phyloP scores from a whole-genome alignment of 2,888 invertebrate species.

The Anoncus sp. region DNA sequence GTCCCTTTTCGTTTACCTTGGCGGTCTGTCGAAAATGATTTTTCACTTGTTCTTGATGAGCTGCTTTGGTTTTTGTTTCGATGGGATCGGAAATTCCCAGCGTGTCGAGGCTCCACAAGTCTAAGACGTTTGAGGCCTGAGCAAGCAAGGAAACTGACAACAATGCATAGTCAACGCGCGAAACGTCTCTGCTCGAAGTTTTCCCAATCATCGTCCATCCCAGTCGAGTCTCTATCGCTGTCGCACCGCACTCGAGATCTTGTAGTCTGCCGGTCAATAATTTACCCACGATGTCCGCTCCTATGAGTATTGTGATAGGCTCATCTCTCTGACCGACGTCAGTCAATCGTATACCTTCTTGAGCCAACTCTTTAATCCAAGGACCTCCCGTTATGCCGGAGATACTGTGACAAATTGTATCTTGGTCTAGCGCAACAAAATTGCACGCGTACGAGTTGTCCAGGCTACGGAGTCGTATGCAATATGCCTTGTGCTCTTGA shows the following conservation, averaged over 20 bases:
- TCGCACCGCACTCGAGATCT: conserved; percentile 66
- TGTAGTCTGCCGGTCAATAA: conserved; percentile 65
- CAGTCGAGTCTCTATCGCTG: too few relatives aligned
- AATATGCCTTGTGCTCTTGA: too few relatives aligned
- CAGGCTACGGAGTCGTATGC: conserved; percentile 45
- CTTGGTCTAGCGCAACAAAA: conserved; percentile 63
- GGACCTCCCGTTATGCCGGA: conserved; percentile 3
- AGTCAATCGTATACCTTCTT: conserved; percentile 39
- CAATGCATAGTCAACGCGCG: too few relatives aligned
- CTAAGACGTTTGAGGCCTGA: conserved; percentile 67
- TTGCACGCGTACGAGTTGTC: conserved; percentile 63
- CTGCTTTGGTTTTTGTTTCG: conserved; percentile 64
- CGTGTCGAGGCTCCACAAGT: conserved; percentile 75
- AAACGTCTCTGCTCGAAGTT: too few relatives aligned
- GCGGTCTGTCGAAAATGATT: too few relatives aligned
- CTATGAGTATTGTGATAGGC: conserved; percentile 67
- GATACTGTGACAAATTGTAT: too few relatives aligned
- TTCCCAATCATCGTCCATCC: too few relatives aligned
- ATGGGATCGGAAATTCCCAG: conserved; percentile 74
- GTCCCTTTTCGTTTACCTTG: conserved; percentile 59
- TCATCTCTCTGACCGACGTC: conserved; percentile 17
- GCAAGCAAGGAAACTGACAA: too few relatives aligned
- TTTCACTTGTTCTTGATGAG: too few relatives aligned
- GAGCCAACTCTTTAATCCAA: conserved; percentile 61
- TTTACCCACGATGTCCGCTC: conserved; percentile 70